Conservation (phyloP, 2,888 invertebrate genomes). For the Tenthredo notha region DNA sequence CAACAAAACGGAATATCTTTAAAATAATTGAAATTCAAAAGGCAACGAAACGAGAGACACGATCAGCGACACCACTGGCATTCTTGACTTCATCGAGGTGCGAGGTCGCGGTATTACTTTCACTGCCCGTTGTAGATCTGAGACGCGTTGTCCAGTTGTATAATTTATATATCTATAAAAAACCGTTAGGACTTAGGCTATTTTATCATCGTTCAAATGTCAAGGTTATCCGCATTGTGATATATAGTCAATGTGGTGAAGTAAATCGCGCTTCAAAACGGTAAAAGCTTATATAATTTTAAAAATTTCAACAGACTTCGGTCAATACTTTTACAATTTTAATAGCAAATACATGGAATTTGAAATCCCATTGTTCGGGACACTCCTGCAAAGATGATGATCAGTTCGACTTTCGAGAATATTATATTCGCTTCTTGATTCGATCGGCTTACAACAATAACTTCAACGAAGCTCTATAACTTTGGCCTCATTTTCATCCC, state of each 20-base stretch:
- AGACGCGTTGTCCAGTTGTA: conserved; percentile 49
- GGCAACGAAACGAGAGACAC: conserved; percentile 48
- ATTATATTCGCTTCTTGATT: neutral
- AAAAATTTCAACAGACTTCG: neutral
- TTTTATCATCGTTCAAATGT: conserved; percentile 15
- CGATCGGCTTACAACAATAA: neutral
- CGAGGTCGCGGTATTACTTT: conserved; percentile 65
- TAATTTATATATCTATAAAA: conserved; percentile 22
- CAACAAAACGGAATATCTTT: neutral
- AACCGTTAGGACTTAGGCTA: neutral
- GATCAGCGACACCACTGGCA: conserved; percentile 45
- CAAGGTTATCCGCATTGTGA: conserved; percentile 20
- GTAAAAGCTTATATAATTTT: neutral
- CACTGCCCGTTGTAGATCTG: conserved; percentile 62
- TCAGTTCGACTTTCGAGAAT: conserved; percentile 43
- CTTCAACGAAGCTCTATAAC: neutral
- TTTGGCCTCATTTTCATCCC: neutral
- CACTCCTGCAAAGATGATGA: conserved; percentile 51
- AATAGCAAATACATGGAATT: conserved; percentile 52
- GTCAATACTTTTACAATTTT: conserved; percentile 45
- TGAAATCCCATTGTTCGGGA: conserved; percentile 53
- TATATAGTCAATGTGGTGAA: neutral
- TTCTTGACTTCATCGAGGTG: conserved; percentile 62
- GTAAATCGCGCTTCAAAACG: neutral
- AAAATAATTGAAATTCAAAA: conserved; percentile 22